A percentile compares a stretch with the other conserved stretches of the same genome.
phyloP scores from a whole-genome alignment of 2,797 vertebrate genomes.

The Syngnathus acus region DNA sequence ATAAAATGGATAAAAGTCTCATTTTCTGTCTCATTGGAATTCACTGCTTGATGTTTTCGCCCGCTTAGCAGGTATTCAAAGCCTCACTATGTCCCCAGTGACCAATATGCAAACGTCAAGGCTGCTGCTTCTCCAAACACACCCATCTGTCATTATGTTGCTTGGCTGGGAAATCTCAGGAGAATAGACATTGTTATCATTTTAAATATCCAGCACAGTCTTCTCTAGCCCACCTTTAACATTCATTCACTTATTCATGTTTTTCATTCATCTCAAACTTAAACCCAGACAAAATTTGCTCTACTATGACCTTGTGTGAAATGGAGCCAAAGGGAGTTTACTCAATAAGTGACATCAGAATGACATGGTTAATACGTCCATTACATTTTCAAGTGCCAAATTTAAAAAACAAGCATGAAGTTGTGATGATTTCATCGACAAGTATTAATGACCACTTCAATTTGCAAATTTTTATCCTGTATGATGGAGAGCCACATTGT shows the following conservation, averaged over 20 bases:
- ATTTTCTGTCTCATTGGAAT: neutral
- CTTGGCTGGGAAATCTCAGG: constrained; percentile 5
- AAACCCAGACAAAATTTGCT: neutral
- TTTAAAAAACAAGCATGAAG: constrained; percentile 38
- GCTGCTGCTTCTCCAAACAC: neutral
- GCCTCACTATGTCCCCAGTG: neutral
- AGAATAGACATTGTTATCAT: neutral
- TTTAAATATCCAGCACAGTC: neutral
- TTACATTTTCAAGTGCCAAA: constrained; percentile 5
- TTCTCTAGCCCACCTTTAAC: neutral
- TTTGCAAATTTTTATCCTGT: neutral
- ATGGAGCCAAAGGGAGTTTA: constrained; percentile 24
- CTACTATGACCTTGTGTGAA: constrained; percentile 20
- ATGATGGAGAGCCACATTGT: neutral
- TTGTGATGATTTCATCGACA: constrained; percentile 29
- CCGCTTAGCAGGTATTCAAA: constrained; percentile 1
- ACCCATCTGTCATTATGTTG: neutral
- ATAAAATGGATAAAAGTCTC: neutral
- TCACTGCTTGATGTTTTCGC: neutral
- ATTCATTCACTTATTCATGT: constrained; percentile 6
- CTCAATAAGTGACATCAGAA: constrained; percentile 39
- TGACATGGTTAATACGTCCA: constrained; percentile 17
- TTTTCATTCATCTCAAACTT: constrained; percentile 2
- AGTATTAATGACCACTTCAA: constrained; percentile 22
- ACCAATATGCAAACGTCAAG: constrained; percentile 2